These are phyloP conservation scores for Orthosia cruda DNA, from an alignment of 2,888 invertebrate genomes.

Conservation along the genomic window DNA sequence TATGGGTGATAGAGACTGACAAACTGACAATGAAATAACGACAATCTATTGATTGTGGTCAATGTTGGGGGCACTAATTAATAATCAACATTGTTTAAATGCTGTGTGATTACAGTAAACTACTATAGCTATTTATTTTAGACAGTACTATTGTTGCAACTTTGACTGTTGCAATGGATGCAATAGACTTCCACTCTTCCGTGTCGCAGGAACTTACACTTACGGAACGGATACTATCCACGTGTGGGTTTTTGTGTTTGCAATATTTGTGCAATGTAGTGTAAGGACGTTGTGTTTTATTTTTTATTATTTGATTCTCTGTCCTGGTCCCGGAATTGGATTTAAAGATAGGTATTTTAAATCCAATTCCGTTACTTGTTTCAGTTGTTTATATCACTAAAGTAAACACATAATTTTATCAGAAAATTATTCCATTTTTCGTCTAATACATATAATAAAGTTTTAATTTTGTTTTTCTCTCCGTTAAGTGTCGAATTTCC, in stretches of 20 bases:
- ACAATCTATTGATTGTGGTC: constrained; percentile 24
- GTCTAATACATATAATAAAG: too few species aligned
- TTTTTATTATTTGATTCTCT: too few species aligned
- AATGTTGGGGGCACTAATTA: constrained; percentile 1
- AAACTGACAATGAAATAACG: constrained; percentile 37
- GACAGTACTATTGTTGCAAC: background rate
- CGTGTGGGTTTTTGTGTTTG: background rate
- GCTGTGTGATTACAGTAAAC: background rate
- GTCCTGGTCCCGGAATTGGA: background rate
- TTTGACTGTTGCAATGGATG: background rate
- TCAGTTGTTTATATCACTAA: too few species aligned
- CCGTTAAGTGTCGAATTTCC: background rate
- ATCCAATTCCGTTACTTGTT: too few species aligned
- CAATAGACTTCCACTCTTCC: background rate
- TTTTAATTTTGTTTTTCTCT: background rate
- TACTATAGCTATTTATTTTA: constrained; percentile 3
- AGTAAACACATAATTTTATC: too few species aligned
- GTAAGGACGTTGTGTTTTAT: background rate
- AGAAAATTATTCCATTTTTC: too few species aligned
- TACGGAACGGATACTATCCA: background rate
- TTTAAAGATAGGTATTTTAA: background rate
- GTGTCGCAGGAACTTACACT: background rate
- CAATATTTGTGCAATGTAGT: background rate
- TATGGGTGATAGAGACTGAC: constrained; percentile 19
- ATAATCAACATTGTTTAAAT: constrained; percentile 27